Evolutionary conservation across 2,113 vertebrate genomes (phyloP).

Genomic region (Stigmatopora nigra): DNA sequence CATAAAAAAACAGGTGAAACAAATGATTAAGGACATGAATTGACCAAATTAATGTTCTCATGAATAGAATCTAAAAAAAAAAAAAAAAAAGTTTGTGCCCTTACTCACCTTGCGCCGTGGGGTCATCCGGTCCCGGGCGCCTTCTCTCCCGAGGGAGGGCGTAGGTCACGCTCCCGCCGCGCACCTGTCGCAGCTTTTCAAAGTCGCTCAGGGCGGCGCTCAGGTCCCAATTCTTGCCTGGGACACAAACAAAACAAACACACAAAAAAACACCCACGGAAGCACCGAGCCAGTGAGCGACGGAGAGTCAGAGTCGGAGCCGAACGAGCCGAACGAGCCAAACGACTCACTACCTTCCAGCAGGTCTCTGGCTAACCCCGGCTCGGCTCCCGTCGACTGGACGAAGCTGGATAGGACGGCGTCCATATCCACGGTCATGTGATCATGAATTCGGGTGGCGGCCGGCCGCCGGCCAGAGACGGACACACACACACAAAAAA

Average conservation of each 20-base stretch:
- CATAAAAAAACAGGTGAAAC: too few species aligned
- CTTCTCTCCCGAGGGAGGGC: constrained; percentile 72
- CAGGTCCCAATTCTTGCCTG: constrained; percentile 97
- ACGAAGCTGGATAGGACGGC: constrained; percentile 95
- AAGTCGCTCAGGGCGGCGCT: constrained; percentile 89
- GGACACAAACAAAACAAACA: neutral
- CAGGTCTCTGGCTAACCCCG: constrained; percentile 89
- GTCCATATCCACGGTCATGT: constrained; percentile 93
- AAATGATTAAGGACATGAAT: too few species aligned
- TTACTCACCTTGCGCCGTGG: constrained; percentile 78
- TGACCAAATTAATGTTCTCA: too few species aligned
- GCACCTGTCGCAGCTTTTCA: constrained; percentile 87
- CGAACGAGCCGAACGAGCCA: too few species aligned
- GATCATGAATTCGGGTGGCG: constrained; percentile 73
- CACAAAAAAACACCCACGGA: too few species aligned
- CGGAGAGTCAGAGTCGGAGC: too few species aligned
- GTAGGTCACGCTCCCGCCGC: constrained; percentile 76
- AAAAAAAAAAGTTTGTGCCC: too few species aligned
- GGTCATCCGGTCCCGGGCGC: constrained; percentile 85
- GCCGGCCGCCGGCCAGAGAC: constrained; percentile 38
- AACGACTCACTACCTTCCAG: constrained; percentile 75
- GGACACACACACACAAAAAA: constrained; percentile 13
- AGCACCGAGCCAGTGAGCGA: too few species aligned
- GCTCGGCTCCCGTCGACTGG: constrained; percentile 96
- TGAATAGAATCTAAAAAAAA: too few species aligned